Base-by-base conservation (phyloP, 2,888 invertebrate genomes). In the Thyatira batis region DNA sequence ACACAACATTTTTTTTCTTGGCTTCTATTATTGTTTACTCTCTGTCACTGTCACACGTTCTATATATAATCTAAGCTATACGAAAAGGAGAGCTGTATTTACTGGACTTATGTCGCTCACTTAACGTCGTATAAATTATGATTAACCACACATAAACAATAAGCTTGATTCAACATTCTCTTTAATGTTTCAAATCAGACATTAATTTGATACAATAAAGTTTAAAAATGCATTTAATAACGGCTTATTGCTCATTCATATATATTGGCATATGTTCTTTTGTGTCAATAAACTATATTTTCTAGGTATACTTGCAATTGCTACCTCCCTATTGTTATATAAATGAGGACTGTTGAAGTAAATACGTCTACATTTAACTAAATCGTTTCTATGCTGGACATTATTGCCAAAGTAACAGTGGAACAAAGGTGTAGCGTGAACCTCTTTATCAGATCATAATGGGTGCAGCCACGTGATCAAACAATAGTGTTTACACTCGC, bases 401-500 rank as follows among this genome's bases (percentile, higher is more conserved):
- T 72, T 71, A 67, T 73, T 63, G 57, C 62, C 49, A 61, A 60
- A 57, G 52, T 50, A 50, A 51, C 51, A 39, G 33, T 65, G 63
- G 69, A 78, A 83, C 83, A 82, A 81, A 82, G 78, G 77, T 80
- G 75, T 69, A 66, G 71, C 70, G 73, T 73, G 78, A 74, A 79
- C 74, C 71, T 72, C 78, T 82, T 85, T 84, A 84, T 84, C 83
- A 82, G 80, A 84, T 82, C 76, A 84, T 89, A 85, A 86, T 87
- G 75, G 78, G 72, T 67, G 71, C 73, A 73, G 77, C 85, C 87
- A 87, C 86, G 87, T 88, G 87, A 87, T 83, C 71, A 81, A 88
- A 89, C 89, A 89, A 89, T 86, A 78, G 85, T 87, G 88, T 89
- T 89, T 89, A 86, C 82, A 82, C 74, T 87, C 63, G 67, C 58